Base-by-base conservation (phyloP, 1,140 invertebrate species). In the Ladona fulva region DNA sequence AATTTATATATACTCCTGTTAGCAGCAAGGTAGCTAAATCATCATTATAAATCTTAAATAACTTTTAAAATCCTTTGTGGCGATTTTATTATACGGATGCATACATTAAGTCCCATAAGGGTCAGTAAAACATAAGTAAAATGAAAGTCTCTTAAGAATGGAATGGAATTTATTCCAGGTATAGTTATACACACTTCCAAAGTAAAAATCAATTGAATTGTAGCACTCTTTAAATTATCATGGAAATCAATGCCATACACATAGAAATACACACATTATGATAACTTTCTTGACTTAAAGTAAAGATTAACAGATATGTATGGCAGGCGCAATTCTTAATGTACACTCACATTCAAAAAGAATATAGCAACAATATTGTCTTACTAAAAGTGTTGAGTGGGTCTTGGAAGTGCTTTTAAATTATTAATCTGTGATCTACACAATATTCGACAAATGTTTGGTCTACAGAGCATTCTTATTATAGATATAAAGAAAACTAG, bases 151-250 rank as follows among this genome's bases (percentile, higher is more conserved):
- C 14, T 66, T 66, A 66, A 66, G 52, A 66, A 66, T 66, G 52
- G 52, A 66, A 66, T 66, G 52, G n/a, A 66, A 66, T 66, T 66
- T 66, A 66, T 66, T 66, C 52, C 52, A 66, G 52, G 52, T 66
- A 66, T 66, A 66, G 52, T 19, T 66, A 66, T 66, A 66, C 52
- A 66, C 52, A 66, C 52, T 66, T 66, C 52, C 52, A 66, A 66
- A 66, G 52, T 66, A 66, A 66, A 66, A 66, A 66, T 66, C 52
- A 66, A 66, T 66, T 66, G 52, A 66, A 66, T 19, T 66, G 52
- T 66, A 66, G 52, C 52, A 66, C 52, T 66, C 16, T 66, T 66
- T 66, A 66, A 66, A 66, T 66, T 66, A 66, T 66, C 52, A 19
- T 16, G 52, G 14, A 66, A 66, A 66, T 66, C 52, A 66, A 19